phyloP scores from a whole-genome alignment of 1,140 invertebrate species.

The Eumeta japonica region DNA sequence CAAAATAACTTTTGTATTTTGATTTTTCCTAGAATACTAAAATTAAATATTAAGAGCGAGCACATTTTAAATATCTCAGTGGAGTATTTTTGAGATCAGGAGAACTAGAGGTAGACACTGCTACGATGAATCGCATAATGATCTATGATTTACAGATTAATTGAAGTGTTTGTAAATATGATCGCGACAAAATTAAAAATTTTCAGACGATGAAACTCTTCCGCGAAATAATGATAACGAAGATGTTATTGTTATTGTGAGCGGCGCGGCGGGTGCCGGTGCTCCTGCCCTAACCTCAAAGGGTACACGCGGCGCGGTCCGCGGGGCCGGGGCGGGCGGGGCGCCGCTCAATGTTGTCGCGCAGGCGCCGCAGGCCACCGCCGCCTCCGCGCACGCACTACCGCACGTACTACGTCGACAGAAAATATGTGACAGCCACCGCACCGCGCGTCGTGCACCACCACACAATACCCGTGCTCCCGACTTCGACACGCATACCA shows the following conservation, averaged over 20 bases:
- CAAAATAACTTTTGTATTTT: no score
- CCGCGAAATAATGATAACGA: no score
- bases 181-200: no score
- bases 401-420: slow-evolving; percentile 30
- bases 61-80: no score
- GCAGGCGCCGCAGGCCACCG: slow-evolving; percentile 27
- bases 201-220: no score
- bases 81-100: no score
- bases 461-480: background rate
- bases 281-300: slow-evolving; percentile 49
- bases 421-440: background rate
- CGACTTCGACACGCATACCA: slow-evolving; percentile 24
- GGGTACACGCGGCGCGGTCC: slow-evolving; percentile 18
- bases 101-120: no score
- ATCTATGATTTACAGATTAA: no score
- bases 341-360: slow-evolving; percentile 51
- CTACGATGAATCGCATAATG: no score
- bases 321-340: slow-evolving; percentile 32
- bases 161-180: no score
- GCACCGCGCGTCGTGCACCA: background rate
- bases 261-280: slow-evolving; percentile 26
- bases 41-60: no score
- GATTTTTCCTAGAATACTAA: no score
- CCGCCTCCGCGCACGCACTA: slow-evolving; percentile 10
- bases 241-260: slow-evolving; percentile 28